These are phyloP conservation scores for Octopus bimaculoides DNA, from an alignment of 1,140 invertebrate species.

Conservation along the genomic window DNA sequence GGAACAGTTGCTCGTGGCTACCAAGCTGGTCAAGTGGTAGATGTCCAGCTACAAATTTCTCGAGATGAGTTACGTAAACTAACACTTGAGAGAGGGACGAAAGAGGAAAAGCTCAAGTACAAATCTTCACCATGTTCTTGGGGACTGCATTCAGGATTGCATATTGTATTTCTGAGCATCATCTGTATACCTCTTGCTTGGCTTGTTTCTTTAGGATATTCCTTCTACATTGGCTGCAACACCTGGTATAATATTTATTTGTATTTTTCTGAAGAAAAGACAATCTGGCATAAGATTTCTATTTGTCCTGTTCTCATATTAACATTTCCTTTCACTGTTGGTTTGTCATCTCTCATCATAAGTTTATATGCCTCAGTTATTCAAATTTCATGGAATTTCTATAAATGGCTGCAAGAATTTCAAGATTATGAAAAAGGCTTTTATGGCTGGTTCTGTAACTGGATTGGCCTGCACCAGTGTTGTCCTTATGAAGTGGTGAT, in stretches of 20 bases:
- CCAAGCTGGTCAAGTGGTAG: conserved; percentile 71
- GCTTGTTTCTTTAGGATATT: conserved; percentile 65
- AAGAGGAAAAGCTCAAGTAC: neutral
- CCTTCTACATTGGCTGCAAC: conserved; percentile 74
- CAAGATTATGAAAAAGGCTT: conserved; percentile 77
- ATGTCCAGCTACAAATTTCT: conserved; percentile 67
- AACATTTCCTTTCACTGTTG: conserved; percentile 70
- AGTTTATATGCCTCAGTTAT: conserved; percentile 69
- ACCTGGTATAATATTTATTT: conserved; percentile 77
- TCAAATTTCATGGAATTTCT: conserved; percentile 69
- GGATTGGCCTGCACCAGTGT: conserved; percentile 69
- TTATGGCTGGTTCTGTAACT: conserved; percentile 74
- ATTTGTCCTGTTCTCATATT: conserved; percentile 70
- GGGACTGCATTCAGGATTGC: conserved; percentile 64
- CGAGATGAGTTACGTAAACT: conserved; percentile 67
- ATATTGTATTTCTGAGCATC: conserved; percentile 68
- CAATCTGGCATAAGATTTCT: conserved; percentile 57
- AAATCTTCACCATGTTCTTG: conserved; percentile 58
- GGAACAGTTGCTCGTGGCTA: conserved; percentile 72
- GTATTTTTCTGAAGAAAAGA: conserved; percentile 70
- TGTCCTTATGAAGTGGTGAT: conserved; percentile 65
- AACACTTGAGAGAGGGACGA: conserved; percentile 65
- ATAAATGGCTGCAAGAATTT: conserved; percentile 70
- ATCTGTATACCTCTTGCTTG: conserved; percentile 69
- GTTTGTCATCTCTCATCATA: conserved; percentile 66